These are phyloP conservation scores for Pammene fasciana DNA, from an alignment of 2,888 invertebrate genomes.

Conservation along the genomic window DNA sequence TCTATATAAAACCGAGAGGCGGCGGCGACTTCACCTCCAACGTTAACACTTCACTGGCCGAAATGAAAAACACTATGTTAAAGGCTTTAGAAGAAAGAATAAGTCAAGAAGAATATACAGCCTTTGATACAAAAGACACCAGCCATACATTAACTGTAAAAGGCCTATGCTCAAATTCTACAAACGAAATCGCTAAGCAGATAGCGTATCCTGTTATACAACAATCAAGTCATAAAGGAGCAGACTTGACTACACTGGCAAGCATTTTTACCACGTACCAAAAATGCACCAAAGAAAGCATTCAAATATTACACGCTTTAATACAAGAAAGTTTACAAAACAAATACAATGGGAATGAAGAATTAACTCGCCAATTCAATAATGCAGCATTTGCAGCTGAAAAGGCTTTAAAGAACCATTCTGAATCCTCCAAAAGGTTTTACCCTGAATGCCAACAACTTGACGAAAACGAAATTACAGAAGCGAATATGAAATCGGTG, in stretches of 20 bases:
- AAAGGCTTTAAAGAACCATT: conserved; percentile 43
- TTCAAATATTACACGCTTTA: conserved; percentile 51
- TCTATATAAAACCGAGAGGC: conserved; percentile 85
- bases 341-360: conserved; percentile 43
- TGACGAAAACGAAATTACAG: conserved; percentile 46
- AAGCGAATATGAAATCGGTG: conserved; percentile 70
- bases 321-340: conserved; percentile 49
- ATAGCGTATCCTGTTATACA: conserved; percentile 72
- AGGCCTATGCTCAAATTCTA: conserved; percentile 79
- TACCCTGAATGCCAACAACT: conserved; percentile 59
- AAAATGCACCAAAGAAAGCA: conserved; percentile 57
- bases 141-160: conserved; percentile 68
- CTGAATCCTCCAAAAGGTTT: conserved; percentile 58
- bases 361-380: conserved; percentile 52
- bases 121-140: conserved; percentile 44
- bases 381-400: conserved; percentile 52
- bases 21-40: conserved; percentile 68
- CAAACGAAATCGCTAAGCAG: conserved; percentile 81
- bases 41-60: conserved; percentile 70
- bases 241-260: conserved; percentile 49
- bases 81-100: conserved; percentile 59
- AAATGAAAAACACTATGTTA: conserved; percentile 78
- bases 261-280: conserved; percentile 62
- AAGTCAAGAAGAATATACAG: conserved; percentile 45
- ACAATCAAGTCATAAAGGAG: conserved; percentile 45